Percentiles rank a stretch among this genome's conserved stretches.
phyloP scores from a whole-genome alignment of 2,113 vertebrate genomes.

The Petromus typicus region DNA sequence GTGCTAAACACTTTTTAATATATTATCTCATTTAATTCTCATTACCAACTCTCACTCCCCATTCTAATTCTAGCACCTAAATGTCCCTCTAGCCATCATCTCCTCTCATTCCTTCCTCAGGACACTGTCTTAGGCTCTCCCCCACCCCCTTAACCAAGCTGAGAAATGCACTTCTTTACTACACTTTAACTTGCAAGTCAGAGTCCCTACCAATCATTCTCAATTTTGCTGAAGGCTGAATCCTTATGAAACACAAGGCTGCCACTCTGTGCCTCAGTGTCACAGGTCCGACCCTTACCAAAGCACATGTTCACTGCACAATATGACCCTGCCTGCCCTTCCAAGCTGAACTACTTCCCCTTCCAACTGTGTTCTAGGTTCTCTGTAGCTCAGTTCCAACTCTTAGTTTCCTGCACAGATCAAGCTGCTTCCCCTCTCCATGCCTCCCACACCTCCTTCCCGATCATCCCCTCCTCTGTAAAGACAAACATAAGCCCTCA shows the following conservation, averaged over 20 bases:
- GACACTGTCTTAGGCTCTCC: not conserved
- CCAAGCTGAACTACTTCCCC: not conserved
- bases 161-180: not conserved
- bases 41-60: not conserved
- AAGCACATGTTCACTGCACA: not conserved
- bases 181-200: not conserved
- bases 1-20: not conserved
- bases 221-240: not conserved
- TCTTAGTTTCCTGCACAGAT: too few species aligned
- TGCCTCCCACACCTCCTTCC: not conserved
- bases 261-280: not conserved
- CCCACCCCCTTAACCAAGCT: not conserved
- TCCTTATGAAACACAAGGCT: not conserved
- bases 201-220: not conserved
- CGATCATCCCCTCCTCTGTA: not conserved
- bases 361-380: not conserved
- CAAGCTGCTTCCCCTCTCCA: not conserved
- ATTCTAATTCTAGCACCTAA: not conserved
- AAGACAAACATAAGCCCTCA: not conserved
- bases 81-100: not conserved
- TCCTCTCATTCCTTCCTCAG: not conserved
- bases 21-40: slow-evolving; percentile 21
- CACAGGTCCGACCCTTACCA: not conserved
- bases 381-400: not conserved
- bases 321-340: not conserved